Evolutionary conservation across 2,797 vertebrate species (phyloP).

Genomic region (Acanthurus leucopareius): DNA sequence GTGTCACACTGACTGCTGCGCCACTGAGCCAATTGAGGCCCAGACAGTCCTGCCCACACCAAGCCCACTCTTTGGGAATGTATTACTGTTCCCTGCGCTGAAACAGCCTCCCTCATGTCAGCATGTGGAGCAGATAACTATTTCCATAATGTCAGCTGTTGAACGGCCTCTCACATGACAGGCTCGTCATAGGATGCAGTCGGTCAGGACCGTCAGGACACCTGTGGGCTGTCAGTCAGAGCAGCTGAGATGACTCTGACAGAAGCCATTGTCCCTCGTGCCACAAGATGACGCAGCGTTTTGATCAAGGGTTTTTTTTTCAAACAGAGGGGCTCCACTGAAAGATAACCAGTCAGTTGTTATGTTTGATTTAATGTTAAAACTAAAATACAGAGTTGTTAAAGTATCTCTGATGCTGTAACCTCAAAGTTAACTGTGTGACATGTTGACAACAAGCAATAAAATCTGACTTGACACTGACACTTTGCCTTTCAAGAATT

Average conservation of each 20-base stretch:
- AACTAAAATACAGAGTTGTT: background rate
- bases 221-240: constrained; percentile 75
- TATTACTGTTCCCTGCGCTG: constrained; percentile 4
- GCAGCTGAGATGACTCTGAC: constrained; percentile 26
- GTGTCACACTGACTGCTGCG: constrained; percentile 62
- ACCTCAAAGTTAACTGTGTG: background rate
- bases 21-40: constrained; percentile 35
- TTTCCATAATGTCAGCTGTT: constrained; percentile 76
- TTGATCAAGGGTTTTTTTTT: background rate
- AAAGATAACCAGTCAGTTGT: background rate
- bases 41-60: constrained; percentile 16
- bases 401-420: background rate
- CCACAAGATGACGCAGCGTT: constrained; percentile 35
- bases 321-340: background rate
- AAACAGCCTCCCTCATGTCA: constrained; percentile 20
- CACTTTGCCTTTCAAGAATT: constrained; percentile 43
- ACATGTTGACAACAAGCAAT: background rate
- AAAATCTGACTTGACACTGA: constrained; percentile 24
- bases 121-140: constrained; percentile 50
- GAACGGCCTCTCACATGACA: constrained; percentile 47
- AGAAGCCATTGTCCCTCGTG: constrained; percentile 35
- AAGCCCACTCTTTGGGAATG: constrained; percentile 57
- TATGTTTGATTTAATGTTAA: background rate
- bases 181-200: constrained; percentile 31
- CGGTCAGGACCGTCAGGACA: constrained; percentile 54